Conservation (phyloP, 1,140 invertebrate genomes). For the Cyrtorhinus lividipennis region DNA sequence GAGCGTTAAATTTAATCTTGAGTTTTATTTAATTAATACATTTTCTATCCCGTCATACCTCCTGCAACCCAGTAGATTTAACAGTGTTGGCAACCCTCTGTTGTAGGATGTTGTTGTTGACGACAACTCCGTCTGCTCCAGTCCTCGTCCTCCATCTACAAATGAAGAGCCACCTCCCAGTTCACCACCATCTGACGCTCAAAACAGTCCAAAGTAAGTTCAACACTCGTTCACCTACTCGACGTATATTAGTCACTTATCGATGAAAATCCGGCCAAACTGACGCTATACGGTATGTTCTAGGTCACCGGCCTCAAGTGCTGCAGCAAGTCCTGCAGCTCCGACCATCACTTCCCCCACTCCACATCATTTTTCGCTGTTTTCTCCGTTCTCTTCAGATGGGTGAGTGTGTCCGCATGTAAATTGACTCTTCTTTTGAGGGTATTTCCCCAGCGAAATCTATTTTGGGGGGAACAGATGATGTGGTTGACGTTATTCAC, state of each 20-base stretch:
- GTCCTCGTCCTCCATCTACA: not conserved
- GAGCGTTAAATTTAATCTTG: too few species aligned
- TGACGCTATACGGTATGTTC: too few species aligned
- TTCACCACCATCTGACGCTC: slow-evolving; percentile 7
- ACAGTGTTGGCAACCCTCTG: too few species aligned
- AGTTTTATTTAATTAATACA: too few species aligned
- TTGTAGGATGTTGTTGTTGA: slow-evolving; percentile 16
- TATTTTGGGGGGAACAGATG: too few species aligned
- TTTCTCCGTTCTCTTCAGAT: slow-evolving; percentile 19
- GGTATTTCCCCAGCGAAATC: too few species aligned
- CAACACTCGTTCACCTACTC: too few species aligned
- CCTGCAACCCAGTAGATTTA: too few species aligned
- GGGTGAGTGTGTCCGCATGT: slow-evolving; percentile 7
- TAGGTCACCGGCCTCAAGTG: slow-evolving; percentile 6
- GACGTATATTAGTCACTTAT: too few species aligned
- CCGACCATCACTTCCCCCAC: not conserved
- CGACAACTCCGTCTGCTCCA: slow-evolving; percentile 17
- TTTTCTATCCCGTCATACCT: too few species aligned
- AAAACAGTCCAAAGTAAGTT: slow-evolving; percentile 5
- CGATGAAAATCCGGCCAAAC: too few species aligned
- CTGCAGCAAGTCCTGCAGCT: slow-evolving; percentile 7
- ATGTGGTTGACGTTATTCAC: too few species aligned
- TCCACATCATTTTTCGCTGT: slow-evolving; percentile 18
- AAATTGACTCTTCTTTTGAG: not conserved
- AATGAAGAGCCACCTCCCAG: not conserved